Conservation (phyloP, 1,140 invertebrate species). For the Temnothorax curvispinosus region DNA sequence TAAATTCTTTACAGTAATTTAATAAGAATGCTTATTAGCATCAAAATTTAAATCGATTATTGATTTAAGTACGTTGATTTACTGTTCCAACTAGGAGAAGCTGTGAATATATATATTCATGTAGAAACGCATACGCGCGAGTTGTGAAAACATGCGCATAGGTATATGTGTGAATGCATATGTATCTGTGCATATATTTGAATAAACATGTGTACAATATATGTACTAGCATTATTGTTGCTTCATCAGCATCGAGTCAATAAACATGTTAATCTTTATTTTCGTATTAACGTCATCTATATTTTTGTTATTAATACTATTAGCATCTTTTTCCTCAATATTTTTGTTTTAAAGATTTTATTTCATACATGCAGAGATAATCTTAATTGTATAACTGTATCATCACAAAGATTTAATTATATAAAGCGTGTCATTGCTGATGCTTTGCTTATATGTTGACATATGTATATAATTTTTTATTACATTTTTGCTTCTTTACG, state of each 20-base stretch:
- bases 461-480: neutral
- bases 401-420: neutral
- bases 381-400: neutral
- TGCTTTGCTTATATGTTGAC: neutral
- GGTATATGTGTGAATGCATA: neutral
- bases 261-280: neutral
- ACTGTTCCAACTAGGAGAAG: too few species aligned
- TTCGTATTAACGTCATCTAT: neutral
- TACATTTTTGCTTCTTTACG: neutral
- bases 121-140: too few species aligned
- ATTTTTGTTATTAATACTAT: neutral
- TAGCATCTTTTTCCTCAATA: neutral
- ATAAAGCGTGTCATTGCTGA: neutral
- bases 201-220: neutral
- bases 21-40: too few species aligned
- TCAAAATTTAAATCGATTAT: too few species aligned
- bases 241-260: neutral
- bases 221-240: neutral
- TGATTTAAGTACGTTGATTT: too few species aligned
- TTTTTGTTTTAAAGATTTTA: neutral
- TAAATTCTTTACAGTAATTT: too few species aligned
- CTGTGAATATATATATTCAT: too few species aligned
- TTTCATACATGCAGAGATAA: neutral
- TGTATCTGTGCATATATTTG: neutral
- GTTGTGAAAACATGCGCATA: too few species aligned